Conservation (phyloP, 2,113 vertebrate genomes). For the Sminthopsis crassicaudata region DNA sequence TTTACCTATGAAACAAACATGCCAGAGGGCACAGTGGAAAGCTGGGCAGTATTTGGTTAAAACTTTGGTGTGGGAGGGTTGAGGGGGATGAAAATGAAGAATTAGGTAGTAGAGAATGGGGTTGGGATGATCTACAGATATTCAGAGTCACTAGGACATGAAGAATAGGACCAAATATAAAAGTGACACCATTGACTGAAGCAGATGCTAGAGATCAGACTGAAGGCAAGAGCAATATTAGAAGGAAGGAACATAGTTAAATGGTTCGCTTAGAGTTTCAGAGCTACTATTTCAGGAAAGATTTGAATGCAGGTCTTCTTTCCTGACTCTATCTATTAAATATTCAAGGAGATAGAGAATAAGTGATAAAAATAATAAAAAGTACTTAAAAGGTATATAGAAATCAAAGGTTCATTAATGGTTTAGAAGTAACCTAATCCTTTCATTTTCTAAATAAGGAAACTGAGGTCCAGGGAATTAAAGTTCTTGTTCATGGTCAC, state of each 20-base stretch:
- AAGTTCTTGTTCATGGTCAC: not conserved
- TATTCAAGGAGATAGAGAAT: not conserved
- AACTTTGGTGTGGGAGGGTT: not conserved
- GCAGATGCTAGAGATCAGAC: not conserved
- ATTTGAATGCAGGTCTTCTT: not conserved
- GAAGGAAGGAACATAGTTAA: not conserved
- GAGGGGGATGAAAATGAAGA: not conserved
- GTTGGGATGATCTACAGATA: not conserved
- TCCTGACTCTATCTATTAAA: not conserved
- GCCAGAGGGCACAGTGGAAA: not conserved
- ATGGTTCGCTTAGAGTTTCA: not conserved
- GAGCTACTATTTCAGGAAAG: not conserved
- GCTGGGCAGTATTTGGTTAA: not conserved
- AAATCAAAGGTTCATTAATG: not conserved
- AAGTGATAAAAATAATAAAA: not conserved
- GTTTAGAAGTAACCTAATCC: not conserved
- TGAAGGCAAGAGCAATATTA: not conserved
- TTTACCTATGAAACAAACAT: not conserved
- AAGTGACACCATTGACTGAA: not conserved
- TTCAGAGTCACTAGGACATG: not conserved
- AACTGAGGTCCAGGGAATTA: not conserved
- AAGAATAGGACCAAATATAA: not conserved
- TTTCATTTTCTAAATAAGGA: not conserved
- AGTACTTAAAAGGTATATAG: not conserved
- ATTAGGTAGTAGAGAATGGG: not conserved